Evolutionary conservation across 2,888 invertebrate species (phyloP), one percentile per base, ranked within the genome.

Genomic region (Leptopilina myrica): DNA sequence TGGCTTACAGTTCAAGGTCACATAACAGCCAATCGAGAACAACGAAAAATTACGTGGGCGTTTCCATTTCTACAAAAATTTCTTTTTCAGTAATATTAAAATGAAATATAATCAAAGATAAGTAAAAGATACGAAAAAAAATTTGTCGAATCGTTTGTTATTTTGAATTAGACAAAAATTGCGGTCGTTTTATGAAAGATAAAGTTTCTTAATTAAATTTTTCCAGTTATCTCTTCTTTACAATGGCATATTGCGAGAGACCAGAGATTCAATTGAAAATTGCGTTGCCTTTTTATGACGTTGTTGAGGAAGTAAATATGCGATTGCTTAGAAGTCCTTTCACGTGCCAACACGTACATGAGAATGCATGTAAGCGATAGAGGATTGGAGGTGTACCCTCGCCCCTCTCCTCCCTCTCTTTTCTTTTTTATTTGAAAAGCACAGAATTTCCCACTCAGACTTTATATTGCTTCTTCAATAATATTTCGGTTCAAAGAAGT

Each of bases 151-250:
- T 33, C 33, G 33, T 33, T 33, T 33, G 33, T 33, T 33, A 33
- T 33, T 33, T 33, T 33, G 33, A 33, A 33, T 33, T 33, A 3
- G 33, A 33, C 33, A 33, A 33, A 33, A 33, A 33, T 33, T 33
- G 33, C 33, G 3, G 33, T 33, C 33, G 33, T 43, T 15, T 43
- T 43, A 43, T 43, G 5, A 43, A 8, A 8, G 43, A 43, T 43
- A 43, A 69, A 69, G 5, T 2, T n/a, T 12, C 26, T 69, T 69
- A 53, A 69, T 69, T 53, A 69, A 69, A 69, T 69, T 69, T 69
- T 46, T 9, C 49, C 26, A 15, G 26, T 26, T 69, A 26, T 26
- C 14, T 53, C 11, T 12, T 33, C 33, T 12, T 67, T 49, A 49
- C 12, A 49, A 69, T 26, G 67, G 14, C 49, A 14, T 33, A 33